Evolutionary conservation across 2,113 vertebrate genomes (phyloP).

Genomic region (Menidia beryllina): DNA sequence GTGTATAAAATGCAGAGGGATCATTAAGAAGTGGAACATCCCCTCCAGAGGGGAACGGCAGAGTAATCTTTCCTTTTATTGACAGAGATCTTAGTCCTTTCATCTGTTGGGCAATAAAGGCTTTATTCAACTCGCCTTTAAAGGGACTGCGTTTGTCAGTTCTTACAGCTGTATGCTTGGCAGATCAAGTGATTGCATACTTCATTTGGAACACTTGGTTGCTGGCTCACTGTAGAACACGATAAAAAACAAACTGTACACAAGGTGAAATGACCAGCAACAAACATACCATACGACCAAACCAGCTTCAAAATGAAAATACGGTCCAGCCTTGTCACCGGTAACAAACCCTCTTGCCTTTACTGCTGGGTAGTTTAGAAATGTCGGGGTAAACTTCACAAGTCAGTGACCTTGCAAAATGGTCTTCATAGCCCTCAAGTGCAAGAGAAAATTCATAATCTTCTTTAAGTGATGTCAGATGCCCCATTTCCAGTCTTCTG

Average conservation of each 20-base stretch:
- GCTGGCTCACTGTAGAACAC: slow-evolving; percentile 36
- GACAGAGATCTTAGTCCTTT: slow-evolving; percentile 56
- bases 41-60: slow-evolving; percentile 37
- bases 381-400: slow-evolving; percentile 8
- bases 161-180: slow-evolving; percentile 46
- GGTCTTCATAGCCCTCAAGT: slow-evolving; percentile 14
- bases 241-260: slow-evolving; percentile 5
- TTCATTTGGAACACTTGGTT: slow-evolving; percentile 37
- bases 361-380: slow-evolving; percentile 4
- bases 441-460: slow-evolving; percentile 29
- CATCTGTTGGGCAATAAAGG: slow-evolving; percentile 56
- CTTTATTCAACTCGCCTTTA: slow-evolving; percentile 45
- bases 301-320: background rate
- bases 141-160: slow-evolving; percentile 45
- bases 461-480: slow-evolving; percentile 42
- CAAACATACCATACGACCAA: slow-evolving; percentile 1
- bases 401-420: slow-evolving; percentile 39
- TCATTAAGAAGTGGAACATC: slow-evolving; percentile 68
- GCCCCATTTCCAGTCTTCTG: slow-evolving; percentile 46
- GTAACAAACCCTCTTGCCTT: slow-evolving; percentile 24
- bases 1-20: slow-evolving; percentile 37
- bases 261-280: background rate
- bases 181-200: slow-evolving; percentile 39
- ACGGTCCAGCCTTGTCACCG: background rate
- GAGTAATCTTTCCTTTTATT: slow-evolving; percentile 68